Conservation (phyloP, 2,888 invertebrate genomes). For the Nowickia ferox region DNA sequence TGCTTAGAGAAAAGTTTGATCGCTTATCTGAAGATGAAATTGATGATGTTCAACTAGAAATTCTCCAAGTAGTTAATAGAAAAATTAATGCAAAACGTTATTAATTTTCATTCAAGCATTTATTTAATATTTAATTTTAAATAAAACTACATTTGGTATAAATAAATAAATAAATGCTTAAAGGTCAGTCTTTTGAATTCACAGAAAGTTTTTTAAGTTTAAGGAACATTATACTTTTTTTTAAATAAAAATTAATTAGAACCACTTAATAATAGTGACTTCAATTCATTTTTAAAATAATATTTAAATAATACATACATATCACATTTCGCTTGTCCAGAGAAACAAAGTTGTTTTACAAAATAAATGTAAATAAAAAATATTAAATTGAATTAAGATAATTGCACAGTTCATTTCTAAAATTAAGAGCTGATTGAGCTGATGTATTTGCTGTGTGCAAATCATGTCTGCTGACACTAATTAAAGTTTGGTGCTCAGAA, state of each 20-base stretch:
- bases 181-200: neutral
- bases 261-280: too few relatives aligned
- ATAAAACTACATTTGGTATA: too few relatives aligned
- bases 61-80: too few relatives aligned
- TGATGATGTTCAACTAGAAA: too few relatives aligned
- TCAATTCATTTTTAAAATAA: constrained; percentile 1
- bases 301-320: neutral
- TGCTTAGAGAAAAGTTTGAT: too few relatives aligned
- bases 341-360: neutral
- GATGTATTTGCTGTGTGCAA: constrained; percentile 33
- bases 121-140: too few relatives aligned
- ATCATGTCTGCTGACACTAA: constrained; percentile 17
- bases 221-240: constrained; percentile 2
- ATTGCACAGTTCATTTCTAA: constrained; percentile 14
- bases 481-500: neutral
- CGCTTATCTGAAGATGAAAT: too few relatives aligned
- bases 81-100: too few relatives aligned
- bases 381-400: constrained; percentile 18
- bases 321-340: neutral
- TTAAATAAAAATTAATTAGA: neutral
- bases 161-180: too few relatives aligned
- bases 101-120: too few relatives aligned
- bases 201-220: neutral
- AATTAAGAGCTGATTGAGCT: constrained; percentile 16
- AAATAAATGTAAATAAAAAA: constrained; percentile 1